Percentiles rank a stretch among this genome's conserved stretches.
Conservation (phyloP, 2,113 vertebrate genomes). For the Leptocoma aspasia region DNA sequence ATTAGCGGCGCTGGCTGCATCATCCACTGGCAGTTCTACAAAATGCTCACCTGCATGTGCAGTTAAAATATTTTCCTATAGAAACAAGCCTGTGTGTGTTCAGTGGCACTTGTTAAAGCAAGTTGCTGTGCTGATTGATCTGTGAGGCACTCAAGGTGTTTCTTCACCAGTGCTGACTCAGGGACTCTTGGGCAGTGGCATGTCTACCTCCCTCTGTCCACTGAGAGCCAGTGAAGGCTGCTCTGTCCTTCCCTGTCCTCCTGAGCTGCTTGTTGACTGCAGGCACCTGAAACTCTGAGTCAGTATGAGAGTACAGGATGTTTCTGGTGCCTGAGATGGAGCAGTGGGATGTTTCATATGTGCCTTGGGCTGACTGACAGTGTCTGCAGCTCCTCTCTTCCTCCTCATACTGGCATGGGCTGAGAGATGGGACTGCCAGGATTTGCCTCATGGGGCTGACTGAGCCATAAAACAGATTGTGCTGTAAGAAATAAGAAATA, state of each 20-base stretch:
- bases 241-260: not conserved
- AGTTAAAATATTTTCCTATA: not conserved
- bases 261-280: not conserved
- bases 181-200: not conserved
- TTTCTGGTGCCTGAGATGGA: not conserved
- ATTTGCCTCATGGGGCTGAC: not conserved
- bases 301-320: not conserved
- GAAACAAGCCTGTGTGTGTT: not conserved
- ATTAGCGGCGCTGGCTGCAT: not conserved
- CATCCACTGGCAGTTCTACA: not conserved
- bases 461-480: not conserved
- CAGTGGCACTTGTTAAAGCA: not conserved
- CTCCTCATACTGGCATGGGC: not conserved
- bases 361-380: not conserved
- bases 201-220: rapidly evolving
- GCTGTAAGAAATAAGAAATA: not conserved
- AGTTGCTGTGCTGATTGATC: not conserved
- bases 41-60: rapidly evolving
- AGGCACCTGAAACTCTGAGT: not conserved
- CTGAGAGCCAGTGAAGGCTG: rapidly evolving
- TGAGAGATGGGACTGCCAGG: not conserved
- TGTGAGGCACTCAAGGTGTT: not conserved
- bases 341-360: not conserved
- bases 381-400: not conserved
- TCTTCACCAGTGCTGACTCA: not conserved